These are phyloP conservation scores for Cydia splendana DNA, from an alignment of 1,140 invertebrate genomes.

Conservation along the genomic window DNA sequence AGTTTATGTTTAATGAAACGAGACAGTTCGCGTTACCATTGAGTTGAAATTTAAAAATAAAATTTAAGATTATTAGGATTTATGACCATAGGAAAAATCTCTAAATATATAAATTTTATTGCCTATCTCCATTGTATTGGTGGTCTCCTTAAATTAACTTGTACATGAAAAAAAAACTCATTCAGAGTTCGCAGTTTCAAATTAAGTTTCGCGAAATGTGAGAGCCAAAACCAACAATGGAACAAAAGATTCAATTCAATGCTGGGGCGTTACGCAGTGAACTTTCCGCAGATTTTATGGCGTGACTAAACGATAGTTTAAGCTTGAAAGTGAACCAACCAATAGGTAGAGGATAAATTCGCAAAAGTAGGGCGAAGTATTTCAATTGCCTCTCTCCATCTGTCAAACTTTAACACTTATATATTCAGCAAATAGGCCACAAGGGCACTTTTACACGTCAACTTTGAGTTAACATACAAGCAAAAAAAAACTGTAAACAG, in stretches of 20 bases:
- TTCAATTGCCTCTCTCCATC: too few species aligned
- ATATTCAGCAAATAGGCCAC: too few species aligned
- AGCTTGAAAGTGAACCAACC: constrained; percentile 29
- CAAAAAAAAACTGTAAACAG: too few species aligned
- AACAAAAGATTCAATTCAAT: constrained; percentile 52
- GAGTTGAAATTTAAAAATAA: neutral
- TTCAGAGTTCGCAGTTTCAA: constrained; percentile 47
- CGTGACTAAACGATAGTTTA: constrained; percentile 53
- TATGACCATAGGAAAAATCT: too few species aligned
- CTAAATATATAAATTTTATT: too few species aligned
- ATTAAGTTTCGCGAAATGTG: constrained; percentile 50
- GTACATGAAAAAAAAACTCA: constrained; percentile 37
- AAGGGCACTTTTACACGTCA: too few species aligned
- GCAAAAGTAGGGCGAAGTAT: neutral
- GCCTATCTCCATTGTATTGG: neutral
- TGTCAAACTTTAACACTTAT: too few species aligned
- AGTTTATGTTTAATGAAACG: constrained; percentile 22
- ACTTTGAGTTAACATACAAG: too few species aligned
- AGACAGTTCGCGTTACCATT: neutral
- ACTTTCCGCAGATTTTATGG: constrained; percentile 49
- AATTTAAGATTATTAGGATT: too few species aligned
- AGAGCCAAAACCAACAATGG: constrained; percentile 46
- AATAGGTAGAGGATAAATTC: neutral
- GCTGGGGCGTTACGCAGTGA: constrained; percentile 42
- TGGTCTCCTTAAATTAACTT: constrained; percentile 28